These are phyloP conservation scores for Elaeidobius kamerunicus DNA, from an alignment of 2,888 invertebrate genomes.

Conservation along the genomic window DNA sequence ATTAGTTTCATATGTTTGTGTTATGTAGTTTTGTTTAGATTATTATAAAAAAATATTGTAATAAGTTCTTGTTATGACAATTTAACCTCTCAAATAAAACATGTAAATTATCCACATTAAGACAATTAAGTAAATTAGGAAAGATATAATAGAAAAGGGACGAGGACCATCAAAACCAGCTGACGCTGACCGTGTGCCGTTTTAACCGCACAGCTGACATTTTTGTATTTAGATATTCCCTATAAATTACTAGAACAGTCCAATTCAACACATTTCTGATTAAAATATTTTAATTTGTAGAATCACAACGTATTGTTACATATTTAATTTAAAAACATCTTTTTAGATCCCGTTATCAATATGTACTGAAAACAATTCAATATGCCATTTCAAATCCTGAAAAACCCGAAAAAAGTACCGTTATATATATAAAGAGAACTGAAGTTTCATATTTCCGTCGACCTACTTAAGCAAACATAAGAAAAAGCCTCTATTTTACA, in stretches of 20 bases:
- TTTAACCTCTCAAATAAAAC: too few species aligned
- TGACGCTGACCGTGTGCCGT: slow-evolving; percentile 16
- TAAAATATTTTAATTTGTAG: too few species aligned
- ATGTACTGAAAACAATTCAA: too few species aligned
- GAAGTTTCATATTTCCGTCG: slow-evolving; percentile 14
- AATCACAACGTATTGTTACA: too few species aligned
- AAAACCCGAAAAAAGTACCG: background rate
- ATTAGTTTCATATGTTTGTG: background rate
- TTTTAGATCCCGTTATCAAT: too few species aligned
- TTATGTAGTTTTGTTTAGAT: too few species aligned
- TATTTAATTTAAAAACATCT: too few species aligned
- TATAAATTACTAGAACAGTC: background rate
- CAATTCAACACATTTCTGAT: too few species aligned
- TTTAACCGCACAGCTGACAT: slow-evolving; percentile 22
- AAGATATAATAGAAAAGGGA: background rate
- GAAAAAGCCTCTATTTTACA: slow-evolving; percentile 6
- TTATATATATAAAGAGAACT: background rate
- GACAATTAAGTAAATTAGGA: background rate
- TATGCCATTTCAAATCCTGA: too few species aligned
- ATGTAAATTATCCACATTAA: background rate
- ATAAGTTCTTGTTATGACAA: too few species aligned
- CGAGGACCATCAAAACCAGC: slow-evolving; percentile 10
- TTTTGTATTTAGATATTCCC: slow-evolving; percentile 16
- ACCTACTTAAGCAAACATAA: slow-evolving; percentile 18
- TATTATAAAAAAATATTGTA: too few species aligned